Evolutionary conservation across 2,797 vertebrate genomes (phyloP).

Genomic region (Macroramphosus scolopax): DNA sequence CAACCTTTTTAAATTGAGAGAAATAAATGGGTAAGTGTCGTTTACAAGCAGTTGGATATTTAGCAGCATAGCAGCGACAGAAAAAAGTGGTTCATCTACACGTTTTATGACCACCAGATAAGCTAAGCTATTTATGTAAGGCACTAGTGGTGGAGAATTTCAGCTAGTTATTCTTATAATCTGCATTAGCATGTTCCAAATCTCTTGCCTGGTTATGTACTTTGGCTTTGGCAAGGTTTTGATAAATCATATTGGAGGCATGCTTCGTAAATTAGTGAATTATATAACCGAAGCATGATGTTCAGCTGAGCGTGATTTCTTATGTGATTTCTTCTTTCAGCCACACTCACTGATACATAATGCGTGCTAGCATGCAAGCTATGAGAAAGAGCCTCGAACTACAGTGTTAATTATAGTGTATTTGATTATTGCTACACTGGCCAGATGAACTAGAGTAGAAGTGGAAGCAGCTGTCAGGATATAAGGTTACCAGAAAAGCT

Average conservation of each 20-base stretch:
- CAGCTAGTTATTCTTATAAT: slow-evolving; percentile 43
- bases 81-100: not conserved
- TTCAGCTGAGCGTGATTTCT: slow-evolving; percentile 33
- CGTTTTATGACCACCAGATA: slow-evolving; percentile 26
- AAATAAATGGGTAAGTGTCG: slow-evolving; percentile 1
- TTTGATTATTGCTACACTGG: not conserved
- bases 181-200: slow-evolving; percentile 33
- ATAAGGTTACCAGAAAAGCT: slow-evolving; percentile 10
- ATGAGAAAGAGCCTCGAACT: slow-evolving; percentile 6
- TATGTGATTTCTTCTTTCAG: slow-evolving; percentile 7
- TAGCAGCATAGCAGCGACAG: slow-evolving; percentile 1
- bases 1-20: slow-evolving; percentile 11
- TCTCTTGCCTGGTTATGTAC: slow-evolving; percentile 40
- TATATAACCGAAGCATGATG: slow-evolving; percentile 41
- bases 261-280: slow-evolving; percentile 48
- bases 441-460: not conserved
- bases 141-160: slow-evolving; percentile 33
- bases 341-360: slow-evolving; percentile 9
- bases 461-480: slow-evolving; percentile 7
- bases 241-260: slow-evolving; percentile 18
- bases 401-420: not conserved
- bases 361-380: slow-evolving; percentile 24
- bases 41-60: slow-evolving; percentile 5
- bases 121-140: slow-evolving; percentile 44
- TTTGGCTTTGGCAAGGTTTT: slow-evolving; percentile 34